A percentile compares a stretch with the other conserved stretches of the same genome.
phyloP scores from a whole-genome alignment of 2,113 vertebrate species.

The Laticauda laticaudata region DNA sequence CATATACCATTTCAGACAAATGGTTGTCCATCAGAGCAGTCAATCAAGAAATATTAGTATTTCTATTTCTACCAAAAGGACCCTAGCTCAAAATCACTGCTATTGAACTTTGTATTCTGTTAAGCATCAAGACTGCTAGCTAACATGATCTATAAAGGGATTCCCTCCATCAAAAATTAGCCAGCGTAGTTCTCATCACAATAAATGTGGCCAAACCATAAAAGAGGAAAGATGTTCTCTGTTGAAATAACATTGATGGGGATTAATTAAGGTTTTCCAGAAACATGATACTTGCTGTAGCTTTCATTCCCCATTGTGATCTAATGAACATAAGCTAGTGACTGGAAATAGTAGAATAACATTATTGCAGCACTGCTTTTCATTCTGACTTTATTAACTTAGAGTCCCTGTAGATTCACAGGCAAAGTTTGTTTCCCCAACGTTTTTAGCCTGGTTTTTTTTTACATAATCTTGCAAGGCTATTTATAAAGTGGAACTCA shows the following conservation, averaged over 20 bases:
- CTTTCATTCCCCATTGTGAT: neutral
- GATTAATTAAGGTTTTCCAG: constrained; percentile 11
- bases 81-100: neutral
- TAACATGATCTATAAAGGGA: neutral
- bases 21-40: no score
- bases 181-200: constrained; percentile 3
- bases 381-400: constrained; percentile 17
- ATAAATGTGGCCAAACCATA: neutral
- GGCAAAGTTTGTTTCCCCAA: rapidly evolving
- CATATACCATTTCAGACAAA: no score
- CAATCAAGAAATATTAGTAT: neutral
- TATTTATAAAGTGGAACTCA: rapidly evolving
- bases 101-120: neutral
- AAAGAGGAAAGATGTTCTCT: neutral
- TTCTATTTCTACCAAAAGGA: neutral
- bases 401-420: neutral
- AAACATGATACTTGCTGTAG: neutral
- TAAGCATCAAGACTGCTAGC: neutral
- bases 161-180: neutral
- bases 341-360: constrained; percentile 1
- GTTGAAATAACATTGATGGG: neutral
- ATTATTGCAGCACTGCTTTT: neutral
- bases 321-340: constrained; percentile 2
- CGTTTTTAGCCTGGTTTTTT: neutral
- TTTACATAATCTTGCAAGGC: neutral